Conservation (phyloP, 1,140 invertebrate species). For the Euura lappo region DNA sequence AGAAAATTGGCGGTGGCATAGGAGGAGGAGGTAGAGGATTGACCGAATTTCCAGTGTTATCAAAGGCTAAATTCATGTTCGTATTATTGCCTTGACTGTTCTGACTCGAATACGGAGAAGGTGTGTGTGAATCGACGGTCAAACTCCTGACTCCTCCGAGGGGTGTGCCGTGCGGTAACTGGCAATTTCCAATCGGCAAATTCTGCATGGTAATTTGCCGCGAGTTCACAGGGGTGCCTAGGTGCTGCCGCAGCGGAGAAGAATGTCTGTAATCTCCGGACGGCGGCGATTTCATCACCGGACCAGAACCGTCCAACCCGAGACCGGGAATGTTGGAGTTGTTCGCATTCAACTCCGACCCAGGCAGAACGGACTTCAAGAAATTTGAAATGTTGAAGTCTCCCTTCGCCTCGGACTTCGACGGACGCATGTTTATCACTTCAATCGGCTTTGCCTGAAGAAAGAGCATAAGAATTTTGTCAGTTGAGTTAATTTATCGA, state of each 20-base stretch:
- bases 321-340: slow-evolving; percentile 51
- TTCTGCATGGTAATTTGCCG: slow-evolving; percentile 29
- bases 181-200: slow-evolving; percentile 31
- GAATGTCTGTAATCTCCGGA: slow-evolving; percentile 46
- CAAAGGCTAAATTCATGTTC: slow-evolving; percentile 37
- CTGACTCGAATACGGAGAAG: slow-evolving; percentile 53
- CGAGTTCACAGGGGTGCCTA: slow-evolving; percentile 43
- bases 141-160: slow-evolving; percentile 14
- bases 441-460: slow-evolving; percentile 62
- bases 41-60: slow-evolving; percentile 32
- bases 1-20: slow-evolving; percentile 63
- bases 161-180: slow-evolving; percentile 41
- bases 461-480: not conserved
- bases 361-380: slow-evolving; percentile 53
- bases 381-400: slow-evolving; percentile 56
- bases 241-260: slow-evolving; percentile 33
- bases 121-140: slow-evolving; percentile 43
- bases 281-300: slow-evolving; percentile 37
- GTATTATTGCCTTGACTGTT: slow-evolving; percentile 51
- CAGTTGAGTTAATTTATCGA: slow-evolving; percentile 12
- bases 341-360: slow-evolving; percentile 37
- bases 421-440: slow-evolving; percentile 56
- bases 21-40: slow-evolving; percentile 64
- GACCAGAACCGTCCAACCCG: slow-evolving; percentile 48
- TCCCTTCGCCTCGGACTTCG: slow-evolving; percentile 38